Evolutionary conservation across 1,140 invertebrate genomes (phyloP).

Genomic region (Hypsibius dujardini): DNA sequence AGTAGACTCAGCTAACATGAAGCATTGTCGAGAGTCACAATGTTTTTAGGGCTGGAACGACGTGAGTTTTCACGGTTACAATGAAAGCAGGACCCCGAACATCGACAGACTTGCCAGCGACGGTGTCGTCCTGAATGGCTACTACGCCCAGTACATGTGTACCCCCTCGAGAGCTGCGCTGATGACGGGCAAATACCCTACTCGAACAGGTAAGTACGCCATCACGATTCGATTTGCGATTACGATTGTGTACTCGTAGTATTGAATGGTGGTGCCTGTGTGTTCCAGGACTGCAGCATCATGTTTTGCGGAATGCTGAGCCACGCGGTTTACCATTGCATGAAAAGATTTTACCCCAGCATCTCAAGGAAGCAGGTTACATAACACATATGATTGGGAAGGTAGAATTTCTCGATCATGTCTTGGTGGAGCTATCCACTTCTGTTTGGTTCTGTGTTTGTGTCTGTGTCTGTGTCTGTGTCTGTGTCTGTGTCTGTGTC

Average conservation of each 20-base stretch:
- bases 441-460: background rate
- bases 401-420: slow-evolving; percentile 7
- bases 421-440: background rate
- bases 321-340: slow-evolving; percentile 51
- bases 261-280: background rate
- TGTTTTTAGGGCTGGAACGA: too few species aligned
- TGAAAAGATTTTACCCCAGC: slow-evolving; percentile 53
- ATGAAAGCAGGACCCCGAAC: too few species aligned
- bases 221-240: background rate
- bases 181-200: background rate
- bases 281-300: slow-evolving; percentile 52
- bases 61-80: too few species aligned
- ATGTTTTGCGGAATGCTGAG: slow-evolving; percentile 50
- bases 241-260: background rate
- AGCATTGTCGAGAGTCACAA: too few species aligned
- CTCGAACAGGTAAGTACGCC: background rate
- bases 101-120: too few species aligned
- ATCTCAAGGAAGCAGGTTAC: slow-evolving; percentile 56
- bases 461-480: slow-evolving; percentile 19
- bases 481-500: slow-evolving; percentile 67
- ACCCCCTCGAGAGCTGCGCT: too few species aligned
- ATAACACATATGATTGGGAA: slow-evolving; percentile 65
- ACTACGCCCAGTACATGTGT: too few species aligned
- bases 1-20: too few species aligned
- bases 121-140: too few species aligned